Evolutionary conservation across 2,888 invertebrate genomes (phyloP).

Genomic region (Parnassius orleans): DNA sequence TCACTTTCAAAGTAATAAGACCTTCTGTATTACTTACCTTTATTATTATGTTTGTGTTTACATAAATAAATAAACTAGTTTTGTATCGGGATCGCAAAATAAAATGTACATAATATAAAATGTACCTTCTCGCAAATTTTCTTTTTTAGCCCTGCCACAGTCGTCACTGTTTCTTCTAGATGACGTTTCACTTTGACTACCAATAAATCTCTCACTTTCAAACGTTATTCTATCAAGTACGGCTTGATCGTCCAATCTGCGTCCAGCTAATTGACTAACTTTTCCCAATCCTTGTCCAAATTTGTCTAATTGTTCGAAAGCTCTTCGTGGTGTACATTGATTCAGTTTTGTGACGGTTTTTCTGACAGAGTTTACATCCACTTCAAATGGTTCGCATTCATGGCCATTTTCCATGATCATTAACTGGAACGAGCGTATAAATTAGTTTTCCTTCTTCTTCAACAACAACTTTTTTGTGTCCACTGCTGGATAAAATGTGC

Average conservation of each 20-base stretch:
- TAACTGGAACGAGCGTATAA: not conserved
- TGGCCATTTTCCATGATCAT: slow-evolving; percentile 58
- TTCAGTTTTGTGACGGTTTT: slow-evolving; percentile 42
- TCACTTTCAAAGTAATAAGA: too few species aligned
- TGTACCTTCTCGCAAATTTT: slow-evolving; percentile 55
- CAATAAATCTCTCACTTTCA: slow-evolving; percentile 60
- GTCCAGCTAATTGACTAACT: slow-evolving; percentile 38
- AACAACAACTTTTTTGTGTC: too few species aligned
- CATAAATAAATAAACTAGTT: too few species aligned
- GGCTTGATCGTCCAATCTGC: slow-evolving; percentile 41
- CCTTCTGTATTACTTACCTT: too few species aligned
- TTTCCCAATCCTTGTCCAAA: slow-evolving; percentile 37
- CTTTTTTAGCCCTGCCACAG: slow-evolving; percentile 50
- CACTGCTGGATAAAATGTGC: too few species aligned
- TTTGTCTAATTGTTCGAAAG: slow-evolving; percentile 37
- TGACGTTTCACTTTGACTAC: slow-evolving; percentile 60
- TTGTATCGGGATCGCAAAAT: too few species aligned
- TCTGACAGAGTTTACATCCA: slow-evolving; percentile 51
- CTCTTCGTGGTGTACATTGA: slow-evolving; percentile 42
- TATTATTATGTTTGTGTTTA: too few species aligned
- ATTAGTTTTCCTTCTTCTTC: too few species aligned
- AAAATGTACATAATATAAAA: too few species aligned
- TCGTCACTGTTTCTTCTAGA: slow-evolving; percentile 71
- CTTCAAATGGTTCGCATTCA: slow-evolving; percentile 26
- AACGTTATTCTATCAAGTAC: slow-evolving; percentile 58